Percentiles rank a stretch among this genome's conserved stretches.
Conservation (phyloP, 35 echinoderm and acorn worm genomes). For the Hemicentrotus pulcherrimus region DNA sequence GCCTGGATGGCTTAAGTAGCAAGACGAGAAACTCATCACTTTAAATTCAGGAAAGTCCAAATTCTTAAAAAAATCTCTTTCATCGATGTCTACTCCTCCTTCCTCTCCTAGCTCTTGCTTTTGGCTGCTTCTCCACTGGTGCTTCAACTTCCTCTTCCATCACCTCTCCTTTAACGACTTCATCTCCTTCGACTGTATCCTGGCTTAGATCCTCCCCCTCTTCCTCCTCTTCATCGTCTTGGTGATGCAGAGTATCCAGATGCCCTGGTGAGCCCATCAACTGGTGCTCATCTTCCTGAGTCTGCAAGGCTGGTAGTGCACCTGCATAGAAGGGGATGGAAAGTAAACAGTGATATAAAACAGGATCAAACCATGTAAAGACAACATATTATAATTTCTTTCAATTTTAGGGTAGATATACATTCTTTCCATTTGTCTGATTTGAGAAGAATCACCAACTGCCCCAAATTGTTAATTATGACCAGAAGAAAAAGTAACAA, state of each 20-base stretch:
- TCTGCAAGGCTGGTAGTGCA: not conserved
- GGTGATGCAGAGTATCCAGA: not conserved
- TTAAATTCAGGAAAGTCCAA: not conserved
- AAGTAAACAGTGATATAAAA: not conserved
- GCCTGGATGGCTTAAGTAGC: not conserved
- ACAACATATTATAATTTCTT: not conserved
- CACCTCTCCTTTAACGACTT: not conserved
- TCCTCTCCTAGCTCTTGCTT: not conserved
- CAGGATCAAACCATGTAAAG: not conserved
- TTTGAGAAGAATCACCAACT: not conserved
- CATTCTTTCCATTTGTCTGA: not conserved
- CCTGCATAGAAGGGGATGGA: not conserved
- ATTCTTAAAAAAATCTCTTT: not conserved
- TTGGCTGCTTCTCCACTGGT: not conserved
- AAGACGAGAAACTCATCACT: not conserved
- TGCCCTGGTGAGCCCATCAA: slow-evolving; percentile 14
- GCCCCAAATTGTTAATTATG: no score
- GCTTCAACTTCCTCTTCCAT: not conserved
- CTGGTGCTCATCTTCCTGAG: not conserved
- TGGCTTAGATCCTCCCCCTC: not conserved
- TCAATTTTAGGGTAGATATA: not conserved
- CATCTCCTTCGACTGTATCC: not conserved
- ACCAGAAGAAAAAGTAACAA: no score
- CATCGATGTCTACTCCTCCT: not conserved
- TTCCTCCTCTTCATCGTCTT: slow-evolving; percentile 9